Evolutionary conservation across 2,888 invertebrate species (phyloP), one percentile per base, ranked within the genome.

Genomic region (Gasteruption jaculator): DNA sequence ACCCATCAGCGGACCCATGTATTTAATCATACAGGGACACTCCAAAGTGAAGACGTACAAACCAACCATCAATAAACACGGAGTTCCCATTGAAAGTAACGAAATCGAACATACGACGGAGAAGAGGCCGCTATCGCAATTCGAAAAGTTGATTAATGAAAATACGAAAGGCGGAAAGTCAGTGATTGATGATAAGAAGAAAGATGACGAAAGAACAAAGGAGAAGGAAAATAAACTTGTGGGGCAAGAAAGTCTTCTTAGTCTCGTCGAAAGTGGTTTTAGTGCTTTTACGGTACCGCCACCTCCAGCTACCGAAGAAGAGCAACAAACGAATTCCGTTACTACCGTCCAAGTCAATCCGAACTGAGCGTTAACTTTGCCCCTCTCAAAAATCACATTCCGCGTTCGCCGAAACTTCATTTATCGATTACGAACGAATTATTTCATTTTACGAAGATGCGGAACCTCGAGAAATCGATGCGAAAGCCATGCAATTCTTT

Each of bases 21-120:
- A 87, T 60, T 73, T 88, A 16, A 88, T 89, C 19, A 88, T 88
- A 54, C 86, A 89, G 68, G 88, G 88, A 0, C 88, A 89, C 65
- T 88, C 88, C 1, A 88, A 88, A 72, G 88, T 89, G 1, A 88
- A 88, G 72, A 88, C 85, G 0, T 89, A 89, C 59, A 83, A 87
- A 10, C 82, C 85, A 0, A 60, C 54, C 2, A 48, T 58, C 27
- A 59, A 43, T 38, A 61, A 57, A 32, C 54, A 61, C 34, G 54
- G 48, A 3, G 30, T 52, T 6, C 52, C 57, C 2, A 38, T 54
- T 11, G 52, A 50, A 34, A 53, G 49, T 27, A 61, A 53, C 43
- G 58, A 55, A 21, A 53, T 46, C 38, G n/a, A n/a, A n/a, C n/a
- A n/a, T n/a, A n/a, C n/a, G n/a, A 59, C 57, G 1, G 51, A 49